A percentile compares a stretch with the other conserved stretches of the same genome.
Evolutionary conservation across 2,797 vertebrate genomes (phyloP).

Genomic region (Hippopotamyrus pictus): DNA sequence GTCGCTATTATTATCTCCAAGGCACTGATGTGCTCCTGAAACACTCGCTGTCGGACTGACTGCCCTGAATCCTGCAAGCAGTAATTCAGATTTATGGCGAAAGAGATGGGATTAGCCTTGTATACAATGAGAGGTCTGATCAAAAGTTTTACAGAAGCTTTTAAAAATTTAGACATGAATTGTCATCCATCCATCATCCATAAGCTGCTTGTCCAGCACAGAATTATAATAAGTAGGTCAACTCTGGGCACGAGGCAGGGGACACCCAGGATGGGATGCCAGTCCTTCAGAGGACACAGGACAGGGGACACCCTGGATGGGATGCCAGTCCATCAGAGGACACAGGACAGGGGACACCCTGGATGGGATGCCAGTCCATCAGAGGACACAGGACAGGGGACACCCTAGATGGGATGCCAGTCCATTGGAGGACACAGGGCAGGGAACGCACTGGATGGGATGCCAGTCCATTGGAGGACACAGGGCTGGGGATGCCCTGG

Average conservation of each 20-base stretch:
- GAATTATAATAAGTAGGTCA: background rate
- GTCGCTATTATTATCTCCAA: conserved; percentile 32
- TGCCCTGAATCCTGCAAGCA: background rate
- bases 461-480: no score
- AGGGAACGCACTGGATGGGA: no score
- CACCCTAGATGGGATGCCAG: background rate
- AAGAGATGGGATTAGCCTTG: background rate
- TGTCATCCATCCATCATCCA: background rate
- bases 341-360: background rate
- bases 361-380: background rate
- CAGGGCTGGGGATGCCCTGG: no score
- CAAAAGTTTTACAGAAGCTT: background rate
- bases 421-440: background rate
- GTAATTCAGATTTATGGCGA: background rate
- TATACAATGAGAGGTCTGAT: background rate
- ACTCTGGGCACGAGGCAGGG: background rate
- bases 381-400: background rate
- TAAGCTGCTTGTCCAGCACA: background rate
- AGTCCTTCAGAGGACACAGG: background rate
- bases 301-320: background rate
- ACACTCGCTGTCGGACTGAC: conserved; percentile 14
- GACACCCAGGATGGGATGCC: background rate
- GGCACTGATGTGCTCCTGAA: conserved; percentile 22
- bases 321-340: background rate
- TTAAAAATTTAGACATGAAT: background rate